Conservation (phyloP, 2,113 vertebrate genomes). For the Corythornis cristatus region DNA sequence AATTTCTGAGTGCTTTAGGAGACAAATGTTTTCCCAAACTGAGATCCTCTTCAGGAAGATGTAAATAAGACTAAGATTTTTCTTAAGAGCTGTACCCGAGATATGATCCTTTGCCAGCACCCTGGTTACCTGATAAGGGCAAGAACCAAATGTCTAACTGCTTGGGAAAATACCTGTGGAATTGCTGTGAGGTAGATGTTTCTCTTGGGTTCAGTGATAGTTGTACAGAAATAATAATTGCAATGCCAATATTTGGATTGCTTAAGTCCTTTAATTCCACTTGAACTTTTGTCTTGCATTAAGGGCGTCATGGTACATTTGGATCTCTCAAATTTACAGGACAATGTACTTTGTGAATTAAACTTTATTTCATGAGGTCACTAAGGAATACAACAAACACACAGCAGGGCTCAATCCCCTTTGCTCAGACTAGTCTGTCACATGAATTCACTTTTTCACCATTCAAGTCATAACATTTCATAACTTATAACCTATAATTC, state of each 20-base stretch:
- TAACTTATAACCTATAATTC: neutral
- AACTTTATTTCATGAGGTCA: neutral
- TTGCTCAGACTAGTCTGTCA: neutral
- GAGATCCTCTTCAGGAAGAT: neutral
- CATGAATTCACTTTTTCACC: neutral
- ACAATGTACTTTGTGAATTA: neutral
- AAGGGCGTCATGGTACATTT: neutral
- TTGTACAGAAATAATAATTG: neutral
- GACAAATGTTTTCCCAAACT: neutral
- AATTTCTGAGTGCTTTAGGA: neutral
- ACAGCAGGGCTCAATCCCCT: neutral
- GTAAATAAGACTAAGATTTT: neutral
- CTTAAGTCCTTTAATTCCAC: neutral
- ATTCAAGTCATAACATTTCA: neutral
- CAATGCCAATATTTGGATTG: slow-evolving; percentile 19
- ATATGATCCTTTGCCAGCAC: neutral
- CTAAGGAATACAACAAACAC: neutral
- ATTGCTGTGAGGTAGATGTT: neutral
- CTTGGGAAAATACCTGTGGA: neutral
- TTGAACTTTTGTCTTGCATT: neutral
- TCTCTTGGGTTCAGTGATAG: neutral
- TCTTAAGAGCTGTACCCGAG: neutral
- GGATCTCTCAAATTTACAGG: neutral
- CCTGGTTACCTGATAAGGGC: neutral
- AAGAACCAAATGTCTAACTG: neutral